Percentiles rank a stretch among this genome's conserved stretches.
Conservation (phyloP, 2,113 vertebrate species). For the Sialia sialis region DNA sequence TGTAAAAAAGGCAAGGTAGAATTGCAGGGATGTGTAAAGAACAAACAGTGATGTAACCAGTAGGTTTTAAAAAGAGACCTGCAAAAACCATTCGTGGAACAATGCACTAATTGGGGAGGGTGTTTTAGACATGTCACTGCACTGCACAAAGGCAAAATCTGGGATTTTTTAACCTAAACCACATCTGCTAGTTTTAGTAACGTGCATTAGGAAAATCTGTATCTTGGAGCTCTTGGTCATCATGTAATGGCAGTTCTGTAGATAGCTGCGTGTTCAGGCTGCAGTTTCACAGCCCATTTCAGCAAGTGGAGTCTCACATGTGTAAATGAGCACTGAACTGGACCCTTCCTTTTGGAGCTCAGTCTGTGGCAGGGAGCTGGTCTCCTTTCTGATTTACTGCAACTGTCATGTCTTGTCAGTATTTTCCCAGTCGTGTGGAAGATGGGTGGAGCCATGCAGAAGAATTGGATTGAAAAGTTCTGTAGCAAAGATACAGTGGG, state of each 20-base stretch:
- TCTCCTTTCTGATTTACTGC: background rate
- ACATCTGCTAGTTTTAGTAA: background rate
- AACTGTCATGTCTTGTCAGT: background rate
- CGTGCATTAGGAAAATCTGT: background rate
- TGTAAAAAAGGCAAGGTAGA: background rate
- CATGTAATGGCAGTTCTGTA: background rate
- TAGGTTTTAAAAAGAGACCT: background rate
- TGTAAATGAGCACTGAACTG: background rate
- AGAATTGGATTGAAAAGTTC: background rate
- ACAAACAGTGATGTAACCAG: background rate
- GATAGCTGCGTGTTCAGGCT: background rate
- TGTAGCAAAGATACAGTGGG: background rate
- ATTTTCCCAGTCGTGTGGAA: background rate
- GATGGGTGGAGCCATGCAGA: background rate
- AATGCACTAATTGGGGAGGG: accelerated
- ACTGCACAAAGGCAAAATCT: conserved; percentile 3
- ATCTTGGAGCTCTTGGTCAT: background rate
- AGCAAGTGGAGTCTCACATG: background rate
- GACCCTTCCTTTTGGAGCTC: background rate
- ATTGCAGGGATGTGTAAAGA: background rate
- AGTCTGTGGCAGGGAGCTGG: conserved; percentile 1
- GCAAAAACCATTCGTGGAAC: background rate
- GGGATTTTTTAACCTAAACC: background rate
- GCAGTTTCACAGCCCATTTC: background rate
- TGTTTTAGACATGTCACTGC: background rate